Base-by-base conservation (phyloP, 1,140 invertebrate genomes). In the Andricus grossulariae region DNA sequence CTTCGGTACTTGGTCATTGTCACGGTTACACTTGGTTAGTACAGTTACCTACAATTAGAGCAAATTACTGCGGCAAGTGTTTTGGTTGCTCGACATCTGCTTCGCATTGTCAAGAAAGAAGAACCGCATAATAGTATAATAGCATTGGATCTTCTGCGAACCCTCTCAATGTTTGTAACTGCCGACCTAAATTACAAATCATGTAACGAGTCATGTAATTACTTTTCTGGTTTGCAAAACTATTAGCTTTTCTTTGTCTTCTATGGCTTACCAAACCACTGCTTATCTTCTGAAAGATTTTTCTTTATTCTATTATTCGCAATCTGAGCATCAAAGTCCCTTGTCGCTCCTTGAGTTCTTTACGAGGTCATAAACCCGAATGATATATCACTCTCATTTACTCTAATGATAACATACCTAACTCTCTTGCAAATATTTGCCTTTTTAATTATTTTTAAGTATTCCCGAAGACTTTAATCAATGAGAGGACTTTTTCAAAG, bases 11-110 rank as follows among this genome's bases (percentile, higher is more conserved):
- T 55, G 52, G 21, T 66, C 57, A 66, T 66, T 66, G 60, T 66
- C 60, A 66, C 60, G 60, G 60, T 66, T 66, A 66, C 60, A 66
- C 60, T 66, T 66, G 60, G 60, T 39, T 66, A 66, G 25, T 66
- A 66, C 60, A 66, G 60, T 66, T 66, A 66, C 39, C 25, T 66
- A 32, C 60, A 66, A 66, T 66, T 66, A 66, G 25, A 66, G 25
- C n/a, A 66, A n/a, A n/a, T 66, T 66, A 21, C 16, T 39, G 13
- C 39, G 25, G 15, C 39, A 45, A 66, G 60, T 66, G 39, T 66
- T 66, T 66, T 10, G 15, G 60, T 45, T 66, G 16, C 60, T 16
- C 12, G 60, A 66, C 60, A 66, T 66, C 32, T 66, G 13, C 25
- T 39, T 66, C 10, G 54, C 54, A 66, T 66, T 66, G 60, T 66